Base-by-base conservation (phyloP, 2,113 vertebrate genomes). In the Isurus oxyrinchus region DNA sequence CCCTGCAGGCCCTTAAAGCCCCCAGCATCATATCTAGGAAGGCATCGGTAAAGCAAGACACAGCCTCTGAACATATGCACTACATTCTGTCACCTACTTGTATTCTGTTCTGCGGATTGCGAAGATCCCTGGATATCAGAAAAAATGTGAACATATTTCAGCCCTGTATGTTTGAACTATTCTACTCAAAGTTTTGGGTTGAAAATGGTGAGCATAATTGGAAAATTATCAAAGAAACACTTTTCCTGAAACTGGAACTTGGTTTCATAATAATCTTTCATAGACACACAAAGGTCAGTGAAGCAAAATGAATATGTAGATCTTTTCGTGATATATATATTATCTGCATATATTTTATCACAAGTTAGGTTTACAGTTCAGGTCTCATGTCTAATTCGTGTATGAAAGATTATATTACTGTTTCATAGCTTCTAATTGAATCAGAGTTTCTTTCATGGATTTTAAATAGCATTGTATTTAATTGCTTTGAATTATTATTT, bases 401-500 rank as follows among this genome's bases (percentile, higher is more conserved):
- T 10, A 94, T 93, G 14, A 93, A 59, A 93, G 88, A 27, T 7
- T 93, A 57, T 25, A 21, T 94, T 66, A 66, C 19, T 95, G 40
- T 67, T 94, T 95, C 2, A 35, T 31, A 35, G 7, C 44, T 69
- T 49, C n/a, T 67, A 95, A 49, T 44, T 27, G 53, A 72, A 72
- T 53, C 11, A 69, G 4, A 8, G 53, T 95, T 53, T 72, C 7
- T 35, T 95, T 95, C 49, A 53, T 55, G 66, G 49, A 95, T 72
- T 53, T 95, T 95, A 27, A 95, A 55, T 95, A 72, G 94, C 27
- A 95, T 72, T 53, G 66, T 35, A 95, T 72, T 95, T 49, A 72
- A 95, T 95, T 72, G 25, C 44, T 69, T 72, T 95, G 94, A 95
- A 72, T 95, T 72, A 72, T 44, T 44, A 31, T 95, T 95, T 53